A percentile compares a stretch with the other conserved stretches of the same genome.
Conservation (phyloP, 2,888 invertebrate genomes). For the Digitonthophagus gazella region DNA sequence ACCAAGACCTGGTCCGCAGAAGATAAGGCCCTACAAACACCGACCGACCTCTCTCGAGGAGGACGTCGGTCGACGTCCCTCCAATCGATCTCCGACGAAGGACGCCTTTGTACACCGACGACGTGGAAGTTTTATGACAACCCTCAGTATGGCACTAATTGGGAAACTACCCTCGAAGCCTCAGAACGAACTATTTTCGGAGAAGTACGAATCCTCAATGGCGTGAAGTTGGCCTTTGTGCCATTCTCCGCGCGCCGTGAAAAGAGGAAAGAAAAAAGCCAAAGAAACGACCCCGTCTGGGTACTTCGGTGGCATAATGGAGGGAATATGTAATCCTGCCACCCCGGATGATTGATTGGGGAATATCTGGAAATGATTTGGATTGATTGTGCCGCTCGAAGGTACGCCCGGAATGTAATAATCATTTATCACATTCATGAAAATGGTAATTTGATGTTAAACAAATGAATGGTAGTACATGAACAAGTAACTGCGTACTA, state of each 20-base stretch:
- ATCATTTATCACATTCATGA: not conserved
- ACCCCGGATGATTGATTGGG: not conserved
- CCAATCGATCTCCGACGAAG: slow-evolving; percentile 1
- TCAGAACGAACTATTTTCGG: not conserved
- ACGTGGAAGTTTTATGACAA: slow-evolving; percentile 1
- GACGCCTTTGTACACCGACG: slow-evolving; percentile 3
- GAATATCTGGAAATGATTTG: not conserved
- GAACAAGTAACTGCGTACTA: not conserved
- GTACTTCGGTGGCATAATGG: not conserved
- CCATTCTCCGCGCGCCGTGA: not conserved
- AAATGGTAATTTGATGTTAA: not conserved
- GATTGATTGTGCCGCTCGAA: not conserved
- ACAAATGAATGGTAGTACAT: not conserved
- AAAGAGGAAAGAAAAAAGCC: not conserved
- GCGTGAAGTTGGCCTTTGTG: not conserved
- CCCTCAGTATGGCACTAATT: not conserved
- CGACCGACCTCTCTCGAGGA: not conserved
- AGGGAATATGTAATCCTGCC: not conserved
- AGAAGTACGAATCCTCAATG: not conserved
- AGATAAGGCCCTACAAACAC: slow-evolving; percentile 12
- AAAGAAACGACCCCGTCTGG: not conserved
- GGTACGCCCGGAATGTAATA: not conserved
- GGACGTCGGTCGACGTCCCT: not conserved
- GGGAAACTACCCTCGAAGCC: not conserved
- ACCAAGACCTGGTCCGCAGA: not conserved